Evolutionary conservation across 2,113 vertebrate species (phyloP), one percentile per base, ranked within the genome.

Genomic region (Amazona guildingii): DNA sequence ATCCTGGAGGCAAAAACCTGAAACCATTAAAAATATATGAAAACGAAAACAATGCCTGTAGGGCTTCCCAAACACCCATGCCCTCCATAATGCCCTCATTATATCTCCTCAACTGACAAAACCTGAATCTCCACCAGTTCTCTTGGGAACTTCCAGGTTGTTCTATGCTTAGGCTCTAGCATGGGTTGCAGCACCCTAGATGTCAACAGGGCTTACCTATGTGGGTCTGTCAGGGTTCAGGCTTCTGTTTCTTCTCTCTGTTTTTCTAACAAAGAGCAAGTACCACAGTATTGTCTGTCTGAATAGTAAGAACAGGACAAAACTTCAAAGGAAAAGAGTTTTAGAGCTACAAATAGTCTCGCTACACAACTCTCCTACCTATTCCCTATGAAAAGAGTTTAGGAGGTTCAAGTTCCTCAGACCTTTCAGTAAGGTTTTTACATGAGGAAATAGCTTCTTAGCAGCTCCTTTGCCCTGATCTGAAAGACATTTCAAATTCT

Each of bases 401-500:
- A 76, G 94, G 72, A 90, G 28, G 44, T 62, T 69, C 44, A 37
- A 46, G 54, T 11, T 94, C 49, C 68, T 77, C 55, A 46, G 76
- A 83, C 46, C n/a, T 88, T 67, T 93, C 63, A 70, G 46, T 39
- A 25, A 62, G 59, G 41, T 67, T 93, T 92, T 74, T 44, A 86
- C 59, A 49, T 6, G 49, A 83, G 92, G 94, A 95, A 95, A 94
- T 64, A 91, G 66, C 83, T 94, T 86, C 83, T 87, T 57, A 94
- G 83, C 69, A 91, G 72, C 29, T 62, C 44, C 52, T 82, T 25
- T 49, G 35, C 91, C 74, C 62, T 66, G 35, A 87, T 93, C 54
- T 80, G 66, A 95, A 91, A 21, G 44, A 79, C 74, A 44, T 82
- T 95, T 87, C 8, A 79, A 84, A 95, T 89, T 89, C 84, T 92